Conservation (phyloP, 2,113 vertebrate species). For the Alethe diademata region DNA sequence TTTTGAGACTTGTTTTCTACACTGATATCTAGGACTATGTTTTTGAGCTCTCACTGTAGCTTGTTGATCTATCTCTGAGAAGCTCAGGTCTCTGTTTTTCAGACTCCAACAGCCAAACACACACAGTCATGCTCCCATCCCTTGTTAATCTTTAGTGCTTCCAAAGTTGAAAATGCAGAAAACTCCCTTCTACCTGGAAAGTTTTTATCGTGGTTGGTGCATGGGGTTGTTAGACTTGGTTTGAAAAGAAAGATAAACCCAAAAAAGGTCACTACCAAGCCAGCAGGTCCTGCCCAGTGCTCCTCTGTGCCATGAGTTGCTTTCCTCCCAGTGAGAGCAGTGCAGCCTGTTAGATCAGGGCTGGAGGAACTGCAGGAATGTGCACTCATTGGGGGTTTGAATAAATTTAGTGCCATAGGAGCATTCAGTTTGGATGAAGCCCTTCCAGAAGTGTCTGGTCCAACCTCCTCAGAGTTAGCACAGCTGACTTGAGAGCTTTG, state of each 20-base stretch:
- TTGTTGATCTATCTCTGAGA: too few relatives aligned
- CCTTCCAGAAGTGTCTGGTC: not conserved
- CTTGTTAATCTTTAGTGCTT: not conserved
- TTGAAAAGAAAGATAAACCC: not conserved
- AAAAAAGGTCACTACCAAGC: not conserved
- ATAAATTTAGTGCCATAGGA: not conserved
- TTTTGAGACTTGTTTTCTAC: too few relatives aligned
- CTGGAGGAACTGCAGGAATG: not conserved
- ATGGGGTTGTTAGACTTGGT: not conserved
- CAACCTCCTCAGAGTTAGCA: not conserved
- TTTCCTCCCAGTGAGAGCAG: not conserved
- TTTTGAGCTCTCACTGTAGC: too few relatives aligned
- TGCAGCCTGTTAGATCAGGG: not conserved
- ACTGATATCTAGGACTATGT: too few relatives aligned
- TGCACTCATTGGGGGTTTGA: not conserved
- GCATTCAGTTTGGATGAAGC: not conserved
- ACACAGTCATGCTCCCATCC: not conserved
- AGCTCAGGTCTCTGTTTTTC: too few relatives aligned
- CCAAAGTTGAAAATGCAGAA: accelerated
- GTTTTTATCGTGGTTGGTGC: accelerated
- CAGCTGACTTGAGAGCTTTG: not conserved
- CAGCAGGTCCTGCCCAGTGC: not conserved
- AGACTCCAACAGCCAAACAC: not conserved
- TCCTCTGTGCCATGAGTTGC: accelerated
- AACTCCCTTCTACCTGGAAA: not conserved